Conservation (phyloP, 2,888 invertebrate genomes). For the Hermaeophaga mercurialis region DNA sequence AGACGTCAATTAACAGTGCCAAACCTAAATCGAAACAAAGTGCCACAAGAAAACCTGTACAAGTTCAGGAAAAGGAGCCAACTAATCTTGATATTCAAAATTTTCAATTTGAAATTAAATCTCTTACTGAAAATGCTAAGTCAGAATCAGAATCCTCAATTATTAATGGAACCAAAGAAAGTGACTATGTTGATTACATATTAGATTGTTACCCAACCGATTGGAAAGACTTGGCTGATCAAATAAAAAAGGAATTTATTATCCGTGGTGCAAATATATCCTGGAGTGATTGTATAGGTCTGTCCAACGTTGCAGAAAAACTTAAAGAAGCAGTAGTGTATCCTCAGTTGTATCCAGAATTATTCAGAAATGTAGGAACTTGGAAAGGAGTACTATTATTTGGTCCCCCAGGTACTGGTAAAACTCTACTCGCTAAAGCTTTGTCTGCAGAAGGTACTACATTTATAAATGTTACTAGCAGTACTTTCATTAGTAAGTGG, state of each 20-base stretch:
- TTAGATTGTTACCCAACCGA: conserved; percentile 60
- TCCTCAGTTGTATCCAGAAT: conserved; percentile 73
- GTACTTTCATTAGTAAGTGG: conserved; percentile 94
- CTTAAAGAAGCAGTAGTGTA: conserved; percentile 88
- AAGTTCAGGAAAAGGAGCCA: conserved; percentile 41
- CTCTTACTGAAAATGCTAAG: conserved; percentile 32
- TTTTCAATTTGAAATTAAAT: conserved; percentile 45
- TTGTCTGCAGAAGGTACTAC: conserved; percentile 80
- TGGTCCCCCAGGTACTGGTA: conserved; percentile 78
- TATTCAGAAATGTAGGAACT: conserved; percentile 72
- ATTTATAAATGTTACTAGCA: conserved; percentile 90
- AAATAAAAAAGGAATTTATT: conserved; percentile 68
- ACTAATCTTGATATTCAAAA: conserved; percentile 38
- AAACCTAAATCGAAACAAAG: conserved; percentile 32
- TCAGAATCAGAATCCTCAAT: not conserved
- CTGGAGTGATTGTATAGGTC: conserved; percentile 83
- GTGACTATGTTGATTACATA: conserved; percentile 41
- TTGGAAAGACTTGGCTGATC: conserved; percentile 68
- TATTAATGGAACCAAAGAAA: conserved; percentile 6
- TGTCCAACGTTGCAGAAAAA: conserved; percentile 74
- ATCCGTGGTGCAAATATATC: conserved; percentile 59
- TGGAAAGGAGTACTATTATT: conserved; percentile 77
- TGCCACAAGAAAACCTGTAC: conserved; percentile 18
- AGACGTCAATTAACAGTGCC: conserved; percentile 36
- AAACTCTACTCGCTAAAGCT: conserved; percentile 88